A percentile compares a stretch with the other conserved stretches of the same genome.
Conservation (phyloP, 2,797 vertebrate genomes). For the Pristis pectinata region DNA sequence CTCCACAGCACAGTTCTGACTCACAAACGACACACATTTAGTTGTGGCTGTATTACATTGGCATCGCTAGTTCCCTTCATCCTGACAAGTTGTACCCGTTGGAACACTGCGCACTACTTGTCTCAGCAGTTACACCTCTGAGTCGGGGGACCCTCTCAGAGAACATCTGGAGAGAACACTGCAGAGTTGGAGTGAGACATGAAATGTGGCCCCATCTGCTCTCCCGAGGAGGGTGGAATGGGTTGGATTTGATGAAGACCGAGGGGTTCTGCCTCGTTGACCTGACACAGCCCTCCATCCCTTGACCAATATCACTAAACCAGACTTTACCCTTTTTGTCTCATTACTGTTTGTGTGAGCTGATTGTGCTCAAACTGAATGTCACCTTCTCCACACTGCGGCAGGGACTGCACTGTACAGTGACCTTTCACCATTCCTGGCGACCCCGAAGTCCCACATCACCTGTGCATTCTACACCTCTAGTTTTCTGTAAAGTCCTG, state of each 20-base stretch:
- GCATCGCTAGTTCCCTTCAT: conserved; percentile 28
- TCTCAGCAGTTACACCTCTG: not conserved
- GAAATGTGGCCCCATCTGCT: not conserved
- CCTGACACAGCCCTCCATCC: not conserved
- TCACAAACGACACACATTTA: not conserved
- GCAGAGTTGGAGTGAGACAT: not conserved
- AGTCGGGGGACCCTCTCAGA: not conserved
- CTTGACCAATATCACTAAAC: not conserved
- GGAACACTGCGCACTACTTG: not conserved
- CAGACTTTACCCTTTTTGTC: not conserved
- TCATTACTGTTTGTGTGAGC: not conserved
- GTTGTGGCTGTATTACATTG: conserved; percentile 40
- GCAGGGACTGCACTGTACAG: not conserved
- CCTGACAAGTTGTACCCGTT: not conserved
- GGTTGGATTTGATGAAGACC: not conserved
- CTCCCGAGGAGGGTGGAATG: not conserved
- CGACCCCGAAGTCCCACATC: too few relatives aligned
- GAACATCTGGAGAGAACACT: not conserved
- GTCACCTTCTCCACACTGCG: not conserved
- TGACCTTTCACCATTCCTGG: too few relatives aligned
- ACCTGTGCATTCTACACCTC: not conserved
- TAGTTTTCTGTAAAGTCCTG: too few relatives aligned
- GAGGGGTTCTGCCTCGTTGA: not conserved
- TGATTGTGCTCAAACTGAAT: not conserved
- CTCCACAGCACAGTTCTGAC: not conserved